Percentiles rank a stretch among this genome's conserved stretches.
Evolutionary conservation across 2,797 vertebrate genomes (phyloP).

Genomic region (Phoebastria nigripes): DNA sequence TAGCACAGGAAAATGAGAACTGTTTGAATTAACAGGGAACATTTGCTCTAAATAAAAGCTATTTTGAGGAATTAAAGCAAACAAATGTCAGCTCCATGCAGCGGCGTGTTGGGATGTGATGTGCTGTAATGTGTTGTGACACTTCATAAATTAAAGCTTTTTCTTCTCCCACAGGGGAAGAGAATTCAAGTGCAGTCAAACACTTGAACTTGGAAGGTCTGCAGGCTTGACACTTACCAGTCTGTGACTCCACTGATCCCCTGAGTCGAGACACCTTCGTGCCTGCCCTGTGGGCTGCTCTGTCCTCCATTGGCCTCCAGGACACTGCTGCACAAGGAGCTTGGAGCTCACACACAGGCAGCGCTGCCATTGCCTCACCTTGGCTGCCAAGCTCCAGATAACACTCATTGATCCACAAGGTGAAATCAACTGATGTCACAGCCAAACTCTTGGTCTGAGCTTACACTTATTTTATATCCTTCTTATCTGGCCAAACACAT

Average conservation of each 20-base stretch:
- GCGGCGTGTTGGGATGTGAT: conserved; percentile 42
- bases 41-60: conserved; percentile 72
- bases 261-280: neutral
- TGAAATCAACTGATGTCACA: neutral
- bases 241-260: conserved; percentile 3
- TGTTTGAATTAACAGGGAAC: conserved; percentile 63
- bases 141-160: conserved; percentile 72
- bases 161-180: conserved; percentile 44
- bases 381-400: neutral
- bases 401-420: neutral
- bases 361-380: neutral
- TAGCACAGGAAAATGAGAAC: conserved; percentile 48
- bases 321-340: neutral
- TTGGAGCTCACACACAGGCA: neutral
- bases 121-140: conserved; percentile 69
- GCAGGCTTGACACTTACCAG: conserved; percentile 41
- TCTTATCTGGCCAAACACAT: fast-evolving
- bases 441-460: neutral
- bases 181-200: conserved; percentile 61
- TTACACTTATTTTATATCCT: neutral
- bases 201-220: conserved; percentile 61
- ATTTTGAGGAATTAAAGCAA: conserved; percentile 72
- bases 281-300: neutral
- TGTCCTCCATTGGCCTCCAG: neutral
- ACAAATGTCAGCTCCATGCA: conserved; percentile 65